Percentiles rank a stretch among this genome's conserved stretches.
These are phyloP conservation scores for Thereva unica DNA, from an alignment of 2,888 invertebrate species.

Conservation along the genomic window DNA sequence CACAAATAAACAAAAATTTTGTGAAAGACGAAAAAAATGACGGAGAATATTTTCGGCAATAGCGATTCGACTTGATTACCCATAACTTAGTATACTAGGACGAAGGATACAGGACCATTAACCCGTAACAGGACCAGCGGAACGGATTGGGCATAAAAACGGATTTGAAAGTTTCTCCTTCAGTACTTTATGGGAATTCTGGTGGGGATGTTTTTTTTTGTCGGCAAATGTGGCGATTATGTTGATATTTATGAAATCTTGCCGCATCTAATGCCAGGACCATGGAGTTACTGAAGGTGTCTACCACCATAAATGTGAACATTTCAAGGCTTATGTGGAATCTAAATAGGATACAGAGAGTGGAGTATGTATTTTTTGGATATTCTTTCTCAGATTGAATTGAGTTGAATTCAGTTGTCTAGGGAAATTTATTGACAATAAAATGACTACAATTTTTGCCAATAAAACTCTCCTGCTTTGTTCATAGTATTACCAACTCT, in stretches of 20 bases:
- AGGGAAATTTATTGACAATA: too few species aligned
- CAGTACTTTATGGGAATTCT: neutral
- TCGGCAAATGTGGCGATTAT: slow-evolving; percentile 20
- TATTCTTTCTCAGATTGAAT: too few species aligned
- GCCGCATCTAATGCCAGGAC: slow-evolving; percentile 22
- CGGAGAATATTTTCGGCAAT: slow-evolving; percentile 11
- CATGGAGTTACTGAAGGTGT: too few species aligned
- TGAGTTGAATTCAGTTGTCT: too few species aligned
- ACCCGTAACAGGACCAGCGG: slow-evolving; percentile 24
- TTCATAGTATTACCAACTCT: too few species aligned
- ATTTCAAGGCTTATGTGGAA: too few species aligned
- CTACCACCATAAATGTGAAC: too few species aligned
- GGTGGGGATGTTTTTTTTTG: neutral
- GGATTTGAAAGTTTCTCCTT: slow-evolving; percentile 18
- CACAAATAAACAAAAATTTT: neutral
- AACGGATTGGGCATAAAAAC: slow-evolving; percentile 28
- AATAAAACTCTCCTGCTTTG: too few species aligned
- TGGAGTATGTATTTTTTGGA: too few species aligned
- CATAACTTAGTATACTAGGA: slow-evolving; percentile 8
- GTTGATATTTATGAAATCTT: slow-evolving; percentile 30
- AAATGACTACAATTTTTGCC: too few species aligned
- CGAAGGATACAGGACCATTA: slow-evolving; percentile 13
- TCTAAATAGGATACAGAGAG: too few species aligned
- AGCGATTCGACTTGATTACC: slow-evolving; percentile 9
- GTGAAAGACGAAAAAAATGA: slow-evolving; percentile 6